Evolutionary conservation across 1,140 invertebrate genomes (phyloP).

Genomic region (Orchesella cincta): DNA sequence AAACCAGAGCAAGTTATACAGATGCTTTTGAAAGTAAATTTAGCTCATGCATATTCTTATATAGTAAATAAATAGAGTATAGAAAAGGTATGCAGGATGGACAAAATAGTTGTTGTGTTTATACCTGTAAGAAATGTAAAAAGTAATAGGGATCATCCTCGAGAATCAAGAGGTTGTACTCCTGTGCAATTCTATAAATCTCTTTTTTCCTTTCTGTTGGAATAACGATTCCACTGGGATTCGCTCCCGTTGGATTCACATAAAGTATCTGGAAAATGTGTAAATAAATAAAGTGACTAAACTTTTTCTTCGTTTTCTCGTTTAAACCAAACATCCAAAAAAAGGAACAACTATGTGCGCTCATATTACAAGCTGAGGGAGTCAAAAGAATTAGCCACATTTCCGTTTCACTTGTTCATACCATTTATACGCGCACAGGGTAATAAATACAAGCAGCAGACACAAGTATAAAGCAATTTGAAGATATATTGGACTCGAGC

Average conservation of each 20-base stretch:
- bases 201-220: constrained; percentile 66
- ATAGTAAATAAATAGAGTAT: too few relatives aligned
- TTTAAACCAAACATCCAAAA: background rate
- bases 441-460: background rate
- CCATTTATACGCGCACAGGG: too few relatives aligned
- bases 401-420: background rate
- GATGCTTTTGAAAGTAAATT: too few relatives aligned
- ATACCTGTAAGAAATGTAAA: constrained; percentile 63
- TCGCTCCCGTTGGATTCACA: constrained; percentile 66
- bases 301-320: background rate
- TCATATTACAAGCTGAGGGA: background rate
- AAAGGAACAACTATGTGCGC: background rate
- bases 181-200: constrained; percentile 73
- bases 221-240: constrained; percentile 71
- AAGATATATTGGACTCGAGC: background rate
- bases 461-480: background rate
- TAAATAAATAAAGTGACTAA: background rate
- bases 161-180: constrained; percentile 74
- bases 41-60: too few relatives aligned
- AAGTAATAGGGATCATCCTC: constrained; percentile 83
- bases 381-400: background rate
- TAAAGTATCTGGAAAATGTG: constrained; percentile 59
- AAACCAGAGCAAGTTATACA: too few relatives aligned
- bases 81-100: too few relatives aligned
- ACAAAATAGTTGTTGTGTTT: too few relatives aligned